Evolutionary conservation across 2,797 vertebrate genomes (phyloP).

Genomic region (Protosalanx chinensis): DNA sequence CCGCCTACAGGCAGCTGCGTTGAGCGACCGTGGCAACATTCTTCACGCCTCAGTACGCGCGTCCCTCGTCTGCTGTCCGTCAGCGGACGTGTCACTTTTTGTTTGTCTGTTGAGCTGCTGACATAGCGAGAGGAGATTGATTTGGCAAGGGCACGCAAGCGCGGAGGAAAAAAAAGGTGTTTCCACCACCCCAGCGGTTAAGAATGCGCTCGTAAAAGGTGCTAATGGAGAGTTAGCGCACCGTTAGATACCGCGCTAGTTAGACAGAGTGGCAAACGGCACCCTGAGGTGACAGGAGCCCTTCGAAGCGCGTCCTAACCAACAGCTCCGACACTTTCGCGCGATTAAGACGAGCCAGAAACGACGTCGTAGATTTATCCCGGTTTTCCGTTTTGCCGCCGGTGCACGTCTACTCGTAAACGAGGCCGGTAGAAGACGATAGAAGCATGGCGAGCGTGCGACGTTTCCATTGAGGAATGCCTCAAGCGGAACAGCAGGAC

Average conservation of each 20-base stretch:
- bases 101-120: neutral
- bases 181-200: constrained; percentile 34
- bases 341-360: constrained; percentile 5
- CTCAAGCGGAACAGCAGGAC: neutral
- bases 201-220: constrained; percentile 43
- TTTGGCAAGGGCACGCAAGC: constrained; percentile 19
- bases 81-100: neutral
- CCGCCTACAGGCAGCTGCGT: constrained; percentile 24
- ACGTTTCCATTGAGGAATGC: constrained; percentile 22
- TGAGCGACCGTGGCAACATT: constrained; percentile 1
- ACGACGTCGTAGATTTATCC: neutral
- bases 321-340: constrained; percentile 2
- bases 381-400: neutral
- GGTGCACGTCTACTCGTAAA: constrained; percentile 6
- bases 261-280: constrained; percentile 17
- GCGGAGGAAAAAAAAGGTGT: constrained; percentile 28
- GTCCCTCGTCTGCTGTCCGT: neutral
- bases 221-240: constrained; percentile 21
- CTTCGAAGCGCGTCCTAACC: neutral
- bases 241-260: constrained; percentile 39
- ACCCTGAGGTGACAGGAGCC: constrained; percentile 16
- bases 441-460: constrained; percentile 9
- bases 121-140: neutral
- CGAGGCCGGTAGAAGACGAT: neutral
- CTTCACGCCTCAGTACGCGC: constrained; percentile 2